A percentile compares a stretch with the other conserved stretches of the same genome.
These are phyloP conservation scores for Pithys albifrons DNA, from an alignment of 2,113 vertebrate species.

Conservation along the genomic window DNA sequence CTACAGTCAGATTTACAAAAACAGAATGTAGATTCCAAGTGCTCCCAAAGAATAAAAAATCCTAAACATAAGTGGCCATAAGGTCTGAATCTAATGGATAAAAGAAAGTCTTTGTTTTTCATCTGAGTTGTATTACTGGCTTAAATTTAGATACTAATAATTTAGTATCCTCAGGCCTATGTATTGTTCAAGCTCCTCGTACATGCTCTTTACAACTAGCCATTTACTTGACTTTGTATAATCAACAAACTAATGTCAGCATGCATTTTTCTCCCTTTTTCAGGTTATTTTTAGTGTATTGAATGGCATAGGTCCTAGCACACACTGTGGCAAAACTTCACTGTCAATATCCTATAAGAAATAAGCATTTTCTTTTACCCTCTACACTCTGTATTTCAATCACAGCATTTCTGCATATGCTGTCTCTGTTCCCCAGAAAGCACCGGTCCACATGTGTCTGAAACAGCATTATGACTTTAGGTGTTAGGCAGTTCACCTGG, in stretches of 20 bases:
- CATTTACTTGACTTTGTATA: background rate
- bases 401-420: background rate
- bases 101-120: background rate
- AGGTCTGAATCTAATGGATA: background rate
- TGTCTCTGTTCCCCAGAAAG: background rate
- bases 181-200: background rate
- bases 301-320: background rate
- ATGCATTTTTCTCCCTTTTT: background rate
- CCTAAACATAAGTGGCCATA: background rate
- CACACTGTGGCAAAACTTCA: background rate
- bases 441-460: background rate
- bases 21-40: background rate
- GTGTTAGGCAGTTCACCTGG: background rate
- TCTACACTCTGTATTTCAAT: background rate
- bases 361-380: background rate
- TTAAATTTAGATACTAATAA: background rate
- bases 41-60: background rate
- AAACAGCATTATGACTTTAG: background rate
- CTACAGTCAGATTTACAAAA: background rate
- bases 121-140: background rate
- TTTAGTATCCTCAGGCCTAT: too few relatives aligned
- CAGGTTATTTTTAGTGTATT: background rate
- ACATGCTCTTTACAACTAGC: background rate
- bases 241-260: background rate
- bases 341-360: background rate